Evolutionary conservation across 2,113 vertebrate species (phyloP), one percentile per base, ranked within the genome.

Genomic region (Amphiprion percula): DNA sequence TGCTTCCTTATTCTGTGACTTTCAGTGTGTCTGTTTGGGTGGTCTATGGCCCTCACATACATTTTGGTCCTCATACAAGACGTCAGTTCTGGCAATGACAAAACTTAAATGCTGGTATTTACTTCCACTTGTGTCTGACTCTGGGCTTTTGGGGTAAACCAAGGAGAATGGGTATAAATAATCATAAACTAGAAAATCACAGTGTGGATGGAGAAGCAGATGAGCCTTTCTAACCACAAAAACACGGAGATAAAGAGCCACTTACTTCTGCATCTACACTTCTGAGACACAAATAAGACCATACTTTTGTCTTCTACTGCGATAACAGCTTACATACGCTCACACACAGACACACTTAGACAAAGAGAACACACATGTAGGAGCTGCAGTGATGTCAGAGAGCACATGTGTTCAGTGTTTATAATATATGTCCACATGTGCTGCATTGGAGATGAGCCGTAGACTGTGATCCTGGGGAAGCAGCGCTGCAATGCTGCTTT

Each of bases 371-470:
- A 87, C 88, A 92, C 89, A 86, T 80, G 89, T 26, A 23, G 88
- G 55, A 79, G 80, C 53, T 62, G 17, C 39, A 0, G 74, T 89
- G 88, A 90, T 87, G 84, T 91, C 88, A 89, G 74, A 73, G 49
- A 79, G 78, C 82, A 82, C 90, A 89, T 80, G 83, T 92, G 88
- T 83, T 90, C 63, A 14, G 65, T 87, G 90, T 93, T 92, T 90
- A 92, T 21, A 87, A 77, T 65, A 73, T 74, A 64, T 28, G 60
- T 82, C 74, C 85, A 88, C 81, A 80, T 88, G 82, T 83, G 87
- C 77, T n/a, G 77, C 19, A 37, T 75, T 74, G 75, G 79, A 86
- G 88, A 91, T 80, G 85, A 85, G 83, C 84, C 64, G 55, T 65
- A 65, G 80, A 90, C 85, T 68, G 79, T 44, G 82, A 90, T 84